Evolutionary conservation across 2,797 vertebrate species (phyloP), one percentile per base, ranked within the genome.

Genomic region (Neostethus bicornis): DNA sequence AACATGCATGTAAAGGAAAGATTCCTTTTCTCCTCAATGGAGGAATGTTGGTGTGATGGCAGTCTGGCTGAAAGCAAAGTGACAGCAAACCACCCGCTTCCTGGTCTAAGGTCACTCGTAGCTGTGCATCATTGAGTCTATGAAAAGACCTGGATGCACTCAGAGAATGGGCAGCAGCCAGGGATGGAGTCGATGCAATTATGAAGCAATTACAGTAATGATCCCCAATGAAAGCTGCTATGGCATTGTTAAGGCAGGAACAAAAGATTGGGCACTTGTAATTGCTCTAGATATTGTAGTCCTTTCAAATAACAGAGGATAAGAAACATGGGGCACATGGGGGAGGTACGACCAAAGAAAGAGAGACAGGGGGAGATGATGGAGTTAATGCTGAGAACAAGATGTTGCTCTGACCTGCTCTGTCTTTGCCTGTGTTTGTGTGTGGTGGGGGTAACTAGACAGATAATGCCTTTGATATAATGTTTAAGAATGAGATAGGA

Each of bases 381-480:
- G 44, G 69, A 60, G 46, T 61, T 48, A 34, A 51, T 31, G 44
- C 37, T 39, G 43, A 67, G 67, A 75, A 62, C 49, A 70, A 51
- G 54, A 69, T 29, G 41, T 42, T 65, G 31, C 48, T 61, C 41
- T 61, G 61, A 77, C 70, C 57, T 60, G 60, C 53, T 75, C 61
- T 61, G 58, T 68, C 10, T 37, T 64, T 51, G 47, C 59, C 44
- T 24, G 35, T 70, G 39, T 72, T 56, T 71, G 31, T 66, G 55
- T 48, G 28, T 69, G 45, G 34, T 39, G 49, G 46, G n/a, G 19
- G 66, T 72, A 73, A 73, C 91, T 90, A 92, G 85, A 89, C 89
- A 92, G 68, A 92, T 78, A 84, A 77, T 75, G 80, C 90, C 92
- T 92, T 93, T 94, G 91, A 94, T 94, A 91, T 87, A 88, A 80